These are phyloP conservation scores for Amphipoea lucens DNA, from an alignment of 2,888 invertebrate genomes.

Conservation along the genomic window DNA sequence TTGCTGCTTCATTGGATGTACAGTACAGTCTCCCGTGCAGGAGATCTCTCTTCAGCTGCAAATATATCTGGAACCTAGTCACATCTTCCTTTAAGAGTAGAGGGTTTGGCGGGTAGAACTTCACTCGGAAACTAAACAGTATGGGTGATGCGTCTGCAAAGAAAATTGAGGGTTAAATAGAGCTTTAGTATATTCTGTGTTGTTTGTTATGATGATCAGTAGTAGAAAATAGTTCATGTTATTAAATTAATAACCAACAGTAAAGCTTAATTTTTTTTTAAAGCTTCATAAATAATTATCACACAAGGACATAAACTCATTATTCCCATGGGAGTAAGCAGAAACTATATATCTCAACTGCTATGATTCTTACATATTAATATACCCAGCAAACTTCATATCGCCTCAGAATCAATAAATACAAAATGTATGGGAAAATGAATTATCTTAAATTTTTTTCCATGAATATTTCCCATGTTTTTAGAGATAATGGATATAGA, in stretches of 20 bases:
- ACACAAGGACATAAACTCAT: too few species aligned
- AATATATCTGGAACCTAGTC: conserved; percentile 97
- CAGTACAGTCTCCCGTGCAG: conserved; percentile 98
- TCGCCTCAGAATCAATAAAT: too few species aligned
- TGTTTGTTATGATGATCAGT: background rate
- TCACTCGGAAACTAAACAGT: conserved; percentile 98
- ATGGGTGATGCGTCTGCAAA: conserved; percentile 96
- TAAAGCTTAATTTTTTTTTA: too few species aligned
- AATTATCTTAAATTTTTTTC: too few species aligned
- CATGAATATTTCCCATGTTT: too few species aligned
- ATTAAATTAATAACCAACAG: background rate
- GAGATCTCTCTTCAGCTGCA: conserved; percentile 98
- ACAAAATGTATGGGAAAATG: too few species aligned
- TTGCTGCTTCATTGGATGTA: conserved; percentile 96
- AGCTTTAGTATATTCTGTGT: background rate
- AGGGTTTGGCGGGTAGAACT: conserved; percentile 99
- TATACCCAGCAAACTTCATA: too few species aligned
- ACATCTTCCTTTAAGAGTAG: conserved; percentile 97
- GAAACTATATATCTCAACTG: too few species aligned
- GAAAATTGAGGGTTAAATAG: background rate
- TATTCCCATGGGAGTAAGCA: too few species aligned
- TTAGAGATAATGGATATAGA: too few species aligned
- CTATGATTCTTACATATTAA: too few species aligned
- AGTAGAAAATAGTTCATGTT: background rate
- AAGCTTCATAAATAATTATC: too few species aligned